A percentile compares a stretch with the other conserved stretches of the same genome.
These are phyloP conservation scores for Tympanuchus pallidicinctus DNA, from an alignment of 2,113 vertebrate species.

Conservation along the genomic window DNA sequence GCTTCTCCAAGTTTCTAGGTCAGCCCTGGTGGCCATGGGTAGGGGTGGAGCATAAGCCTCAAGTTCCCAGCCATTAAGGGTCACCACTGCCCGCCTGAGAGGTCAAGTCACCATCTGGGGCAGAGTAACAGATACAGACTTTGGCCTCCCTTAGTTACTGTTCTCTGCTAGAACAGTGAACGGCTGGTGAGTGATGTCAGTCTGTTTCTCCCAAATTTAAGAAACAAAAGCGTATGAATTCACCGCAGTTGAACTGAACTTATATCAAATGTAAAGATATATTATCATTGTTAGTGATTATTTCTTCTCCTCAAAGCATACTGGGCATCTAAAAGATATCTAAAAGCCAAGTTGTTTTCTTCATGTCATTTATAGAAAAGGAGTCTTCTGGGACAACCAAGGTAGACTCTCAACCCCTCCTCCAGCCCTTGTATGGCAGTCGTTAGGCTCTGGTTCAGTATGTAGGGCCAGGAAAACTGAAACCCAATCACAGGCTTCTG, in stretches of 20 bases:
- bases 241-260: background rate
- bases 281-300: background rate
- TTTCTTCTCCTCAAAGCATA: background rate
- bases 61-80: background rate
- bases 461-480: background rate
- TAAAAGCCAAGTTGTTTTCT: background rate
- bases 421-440: background rate
- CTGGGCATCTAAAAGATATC: background rate
- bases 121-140: background rate
- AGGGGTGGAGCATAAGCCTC: background rate
- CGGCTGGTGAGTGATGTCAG: conserved; percentile 19
- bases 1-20: background rate
- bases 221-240: background rate
- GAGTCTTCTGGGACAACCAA: background rate
- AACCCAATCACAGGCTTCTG: background rate
- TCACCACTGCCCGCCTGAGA: background rate
- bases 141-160: background rate
- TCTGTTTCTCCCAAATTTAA: background rate
- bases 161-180: background rate
- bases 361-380: background rate
- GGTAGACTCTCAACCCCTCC: background rate
- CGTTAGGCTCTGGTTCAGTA: background rate
- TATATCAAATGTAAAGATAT: background rate
- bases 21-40: background rate
- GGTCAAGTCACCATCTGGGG: background rate